Base-by-base conservation (phyloP, 2,797 vertebrate genomes). In the Borostomias antarcticus region DNA sequence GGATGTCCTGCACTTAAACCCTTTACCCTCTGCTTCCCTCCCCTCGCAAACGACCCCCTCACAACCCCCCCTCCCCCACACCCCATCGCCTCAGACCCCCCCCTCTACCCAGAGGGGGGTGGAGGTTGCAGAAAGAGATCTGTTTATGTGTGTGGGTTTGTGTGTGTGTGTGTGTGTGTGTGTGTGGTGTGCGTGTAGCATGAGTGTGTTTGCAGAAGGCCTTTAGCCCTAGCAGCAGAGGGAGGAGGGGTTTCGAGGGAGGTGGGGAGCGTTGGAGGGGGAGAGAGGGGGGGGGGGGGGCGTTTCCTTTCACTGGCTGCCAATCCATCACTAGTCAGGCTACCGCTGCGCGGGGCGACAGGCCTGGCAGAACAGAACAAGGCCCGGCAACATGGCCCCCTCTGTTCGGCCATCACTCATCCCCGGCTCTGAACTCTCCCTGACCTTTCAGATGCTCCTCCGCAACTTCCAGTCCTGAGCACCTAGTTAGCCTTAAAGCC, bases 281-380 rank as follows among this genome's bases (percentile, higher is more conserved):
- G 59, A 82, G 85, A 79, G 85, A 85, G 64, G 86, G 88, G 89
- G 88, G 83, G 72, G 78, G 86, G 87, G 89, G 87, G 93, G 91
- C 82, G 81, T 94, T 94, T 95, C 93, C 94, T 97, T 95, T 96
- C 94, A 96, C 91, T 88, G 86, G 80, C 93, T 94, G 95, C 95
- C 95, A 95, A 96, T 98, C 96, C 91, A 96, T 98, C 96, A 98
- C 92, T 92, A 91, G 91, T 92, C 94, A 92, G 95, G 91, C 93
- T 93, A 93, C 94, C 75, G 93, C 95, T 95, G 95, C 88, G 95
- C 94, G 84, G 91, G 92, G 92, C 89, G 93, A 95, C 94, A 91
- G 92, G 91, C 92, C 66, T 86, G 45, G 85, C 89, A 91, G 91
- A 93, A 91, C 93, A 92, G 91, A 93, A 91, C 93, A 94, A 94